These are phyloP conservation scores for Laticauda colubrina DNA, from an alignment of 2,113 vertebrate genomes.

Conservation along the genomic window DNA sequence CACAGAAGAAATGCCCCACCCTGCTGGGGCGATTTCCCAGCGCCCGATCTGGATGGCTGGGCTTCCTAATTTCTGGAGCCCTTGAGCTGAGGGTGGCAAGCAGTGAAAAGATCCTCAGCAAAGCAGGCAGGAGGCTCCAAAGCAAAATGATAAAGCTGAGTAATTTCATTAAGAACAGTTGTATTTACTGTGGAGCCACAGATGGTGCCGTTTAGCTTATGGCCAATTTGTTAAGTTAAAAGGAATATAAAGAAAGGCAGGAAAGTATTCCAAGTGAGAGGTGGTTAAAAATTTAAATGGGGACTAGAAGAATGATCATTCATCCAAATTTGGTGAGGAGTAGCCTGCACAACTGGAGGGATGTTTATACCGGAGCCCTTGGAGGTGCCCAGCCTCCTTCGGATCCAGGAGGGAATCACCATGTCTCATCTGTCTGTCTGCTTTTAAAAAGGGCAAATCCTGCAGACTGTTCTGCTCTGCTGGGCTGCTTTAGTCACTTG, in stretches of 20 bases:
- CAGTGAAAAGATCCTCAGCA: conserved; percentile 90
- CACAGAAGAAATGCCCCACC: conserved; percentile 76
- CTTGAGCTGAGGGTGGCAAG: conserved; percentile 82
- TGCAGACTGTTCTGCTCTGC: background rate
- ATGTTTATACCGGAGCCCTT: conserved; percentile 67
- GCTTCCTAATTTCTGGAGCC: conserved; percentile 91
- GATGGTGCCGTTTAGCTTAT: conserved; percentile 87
- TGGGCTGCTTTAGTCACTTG: background rate
- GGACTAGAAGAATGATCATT: conserved; percentile 79
- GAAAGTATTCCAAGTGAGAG: conserved; percentile 80
- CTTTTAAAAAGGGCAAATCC: background rate
- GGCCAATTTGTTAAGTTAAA: conserved; percentile 84
- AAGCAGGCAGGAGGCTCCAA: conserved; percentile 85
- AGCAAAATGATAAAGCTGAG: conserved; percentile 95
- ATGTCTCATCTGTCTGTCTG: background rate
- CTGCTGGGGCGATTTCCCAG: conserved; percentile 90
- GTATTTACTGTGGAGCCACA: conserved; percentile 88
- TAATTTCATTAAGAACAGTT: conserved; percentile 98
- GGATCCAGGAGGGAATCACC: conserved; percentile 26
- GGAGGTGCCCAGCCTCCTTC: conserved; percentile 56
- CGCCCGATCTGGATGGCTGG: conserved; percentile 96
- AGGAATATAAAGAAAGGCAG: conserved; percentile 77
- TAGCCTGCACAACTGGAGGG: conserved; percentile 66
- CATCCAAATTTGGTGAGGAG: conserved; percentile 76
- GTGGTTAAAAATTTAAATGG: conserved; percentile 84